Conservation (phyloP, 2,797 vertebrate genomes). For the Babyrousa celebensis region DNA sequence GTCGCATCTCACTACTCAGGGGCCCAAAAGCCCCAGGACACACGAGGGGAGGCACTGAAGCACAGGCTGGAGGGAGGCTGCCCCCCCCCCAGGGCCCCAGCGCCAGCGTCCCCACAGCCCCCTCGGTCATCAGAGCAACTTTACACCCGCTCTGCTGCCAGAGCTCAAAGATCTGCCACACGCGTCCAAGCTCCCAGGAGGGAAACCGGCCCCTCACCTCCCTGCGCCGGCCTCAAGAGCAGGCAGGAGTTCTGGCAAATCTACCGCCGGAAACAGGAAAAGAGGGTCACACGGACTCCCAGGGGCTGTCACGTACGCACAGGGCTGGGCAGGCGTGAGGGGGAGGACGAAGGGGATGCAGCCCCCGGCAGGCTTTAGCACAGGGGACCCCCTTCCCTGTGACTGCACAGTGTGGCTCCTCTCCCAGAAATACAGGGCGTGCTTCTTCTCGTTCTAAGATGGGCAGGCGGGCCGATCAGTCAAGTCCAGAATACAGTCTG, state of each 20-base stretch:
- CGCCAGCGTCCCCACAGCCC: background rate
- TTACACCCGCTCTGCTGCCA: background rate
- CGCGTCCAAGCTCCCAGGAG: background rate
- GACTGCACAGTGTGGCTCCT: background rate
- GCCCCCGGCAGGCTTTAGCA: too few relatives aligned
- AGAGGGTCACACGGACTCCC: background rate
- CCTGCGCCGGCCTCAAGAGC: too few relatives aligned
- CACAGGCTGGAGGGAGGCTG: background rate
- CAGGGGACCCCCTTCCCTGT: background rate
- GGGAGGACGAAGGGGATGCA: too few relatives aligned
- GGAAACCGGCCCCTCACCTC: background rate
- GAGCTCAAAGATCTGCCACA: background rate
- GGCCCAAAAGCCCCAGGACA: background rate
- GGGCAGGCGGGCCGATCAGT: background rate
- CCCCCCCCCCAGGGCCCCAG: background rate
- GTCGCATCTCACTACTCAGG: background rate
- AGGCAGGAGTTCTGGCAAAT: too few relatives aligned
- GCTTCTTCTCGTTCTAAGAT: background rate
- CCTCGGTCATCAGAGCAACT: fast-evolving
- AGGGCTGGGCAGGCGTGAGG: background rate
- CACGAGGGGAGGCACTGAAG: fast-evolving
- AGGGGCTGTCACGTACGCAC: background rate
- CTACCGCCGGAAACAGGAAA: background rate
- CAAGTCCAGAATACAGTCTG: background rate
- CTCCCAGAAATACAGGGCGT: background rate